Percentiles rank a stretch among this genome's conserved stretches.
Conservation (phyloP, 2,888 invertebrate genomes). For the Cataglyphis rosenhaueri region DNA sequence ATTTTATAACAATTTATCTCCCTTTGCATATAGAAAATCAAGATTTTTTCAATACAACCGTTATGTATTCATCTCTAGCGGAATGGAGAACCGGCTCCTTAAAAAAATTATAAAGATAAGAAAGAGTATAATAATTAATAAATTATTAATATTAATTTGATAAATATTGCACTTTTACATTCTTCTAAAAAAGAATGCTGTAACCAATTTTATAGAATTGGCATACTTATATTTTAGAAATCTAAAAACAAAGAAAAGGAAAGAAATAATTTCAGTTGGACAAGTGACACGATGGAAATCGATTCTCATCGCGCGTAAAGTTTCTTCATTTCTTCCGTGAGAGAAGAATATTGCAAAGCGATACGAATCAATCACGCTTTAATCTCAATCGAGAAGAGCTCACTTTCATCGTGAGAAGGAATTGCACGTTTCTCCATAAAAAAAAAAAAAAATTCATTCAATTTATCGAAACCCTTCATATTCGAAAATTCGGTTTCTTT, state of each 20-base stretch:
- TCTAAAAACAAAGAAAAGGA: neutral
- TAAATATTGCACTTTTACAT: constrained; percentile 32
- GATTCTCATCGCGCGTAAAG: constrained; percentile 21
- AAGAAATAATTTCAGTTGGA: neutral
- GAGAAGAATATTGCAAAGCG: constrained; percentile 12
- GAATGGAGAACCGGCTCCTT: constrained; percentile 40
- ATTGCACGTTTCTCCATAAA: constrained; percentile 28
- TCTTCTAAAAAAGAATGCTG: neutral
- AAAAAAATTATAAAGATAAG: neutral
- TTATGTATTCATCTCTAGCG: neutral
- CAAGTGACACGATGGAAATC: constrained; percentile 16
- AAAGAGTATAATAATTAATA: neutral
- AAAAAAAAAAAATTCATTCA: neutral
- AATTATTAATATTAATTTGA: constrained; percentile 3
- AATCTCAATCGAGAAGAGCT: neutral
- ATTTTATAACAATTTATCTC: neutral
- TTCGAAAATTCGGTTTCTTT: neutral
- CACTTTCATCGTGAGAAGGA: constrained; percentile 21
- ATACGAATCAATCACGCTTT: constrained; percentile 16
- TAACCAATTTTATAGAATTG: neutral
- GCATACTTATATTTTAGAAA: neutral
- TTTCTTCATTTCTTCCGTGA: neutral
- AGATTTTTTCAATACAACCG: neutral
- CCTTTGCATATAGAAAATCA: constrained; percentile 3
- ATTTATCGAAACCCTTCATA: neutral